Evolutionary conservation across 2,888 invertebrate genomes (phyloP), one percentile per base, ranked within the genome.

Genomic region (Desoria tigrina): DNA sequence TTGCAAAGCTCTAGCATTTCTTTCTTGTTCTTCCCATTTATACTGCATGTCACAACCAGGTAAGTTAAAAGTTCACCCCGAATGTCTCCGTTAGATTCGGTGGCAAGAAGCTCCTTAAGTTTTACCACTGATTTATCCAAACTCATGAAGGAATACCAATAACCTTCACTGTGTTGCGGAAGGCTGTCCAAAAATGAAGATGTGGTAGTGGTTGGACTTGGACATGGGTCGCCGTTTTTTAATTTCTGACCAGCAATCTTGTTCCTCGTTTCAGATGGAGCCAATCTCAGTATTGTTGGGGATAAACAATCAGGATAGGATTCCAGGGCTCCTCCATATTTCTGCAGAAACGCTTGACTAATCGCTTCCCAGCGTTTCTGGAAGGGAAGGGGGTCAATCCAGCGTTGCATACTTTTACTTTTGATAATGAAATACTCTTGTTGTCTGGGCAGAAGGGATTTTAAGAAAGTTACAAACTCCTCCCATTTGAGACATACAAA

Each of bases 101-200:
- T 66, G 24, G 49, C 26, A 1, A 69, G 45, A 61, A 66, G 61
- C 59, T 60, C 60, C 51, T 61, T 68, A 9, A 68, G 54, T 42
- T 64, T 68, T 0, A 64, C 64, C 1, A 68, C 27, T 6, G 61
- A 61, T 27, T 68, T 61, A 58, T 65, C 63, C 1, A 68, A 27
- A 4, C 58, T 59, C 68, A 64, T 65, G 42, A 64, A 68, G 2
- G 68, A 61, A 18, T 53, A 64, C 68, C 68, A 67, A 42, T 61
- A 67, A 4, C 58, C 61, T 55, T 68, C 64, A 61, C 61, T 65
- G 24, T 68, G 58, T 24, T 51, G 61, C 11, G 32, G 32, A 11
- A 32, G 32, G 4, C 11, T 4, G 4, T 32, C 32, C 32, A 4
- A 32, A 32, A 11, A 32, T 32, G 32, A 32, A 32, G 32, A 32